Evolutionary conservation across 2,888 invertebrate genomes (phyloP).

Genomic region (Formica aserva): DNA sequence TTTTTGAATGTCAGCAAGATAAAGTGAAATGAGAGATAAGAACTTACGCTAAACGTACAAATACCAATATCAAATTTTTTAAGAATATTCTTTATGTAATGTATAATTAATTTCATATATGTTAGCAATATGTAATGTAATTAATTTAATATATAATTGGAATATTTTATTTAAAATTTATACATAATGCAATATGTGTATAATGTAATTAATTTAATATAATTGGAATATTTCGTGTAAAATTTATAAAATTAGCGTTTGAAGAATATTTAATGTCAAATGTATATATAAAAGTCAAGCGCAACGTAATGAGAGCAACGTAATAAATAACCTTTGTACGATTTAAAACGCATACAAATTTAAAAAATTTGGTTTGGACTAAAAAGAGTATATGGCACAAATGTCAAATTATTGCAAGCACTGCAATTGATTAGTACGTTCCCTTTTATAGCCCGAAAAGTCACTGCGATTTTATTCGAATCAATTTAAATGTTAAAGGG

Average conservation of each 20-base stretch:
- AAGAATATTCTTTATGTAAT: neutral
- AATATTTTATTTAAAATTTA: neutral
- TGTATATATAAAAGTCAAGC: neutral
- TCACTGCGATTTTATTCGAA: slow-evolving; percentile 12
- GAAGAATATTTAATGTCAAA: neutral
- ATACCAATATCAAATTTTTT: slow-evolving; percentile 21
- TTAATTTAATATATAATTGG: neutral
- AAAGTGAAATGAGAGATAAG: slow-evolving; percentile 36
- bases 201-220: neutral
- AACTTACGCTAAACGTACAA: neutral
- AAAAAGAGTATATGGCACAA: slow-evolving; percentile 3
- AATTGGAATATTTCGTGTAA: neutral
- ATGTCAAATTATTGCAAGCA: slow-evolving; percentile 36
- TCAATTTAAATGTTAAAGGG: slow-evolving; percentile 42
- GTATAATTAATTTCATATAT: neutral
- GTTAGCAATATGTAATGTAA: neutral
- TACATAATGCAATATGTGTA: neutral
- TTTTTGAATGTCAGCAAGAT: slow-evolving; percentile 22
- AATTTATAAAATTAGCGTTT: neutral
- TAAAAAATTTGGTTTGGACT: neutral
- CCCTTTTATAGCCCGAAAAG: slow-evolving; percentile 25
- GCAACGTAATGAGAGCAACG: neutral
- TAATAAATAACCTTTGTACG: neutral
- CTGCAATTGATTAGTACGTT: slow-evolving; percentile 34
- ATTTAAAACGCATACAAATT: neutral